phyloP scores from a whole-genome alignment of 2,888 invertebrate species.

The Athripsodes cinereus region DNA sequence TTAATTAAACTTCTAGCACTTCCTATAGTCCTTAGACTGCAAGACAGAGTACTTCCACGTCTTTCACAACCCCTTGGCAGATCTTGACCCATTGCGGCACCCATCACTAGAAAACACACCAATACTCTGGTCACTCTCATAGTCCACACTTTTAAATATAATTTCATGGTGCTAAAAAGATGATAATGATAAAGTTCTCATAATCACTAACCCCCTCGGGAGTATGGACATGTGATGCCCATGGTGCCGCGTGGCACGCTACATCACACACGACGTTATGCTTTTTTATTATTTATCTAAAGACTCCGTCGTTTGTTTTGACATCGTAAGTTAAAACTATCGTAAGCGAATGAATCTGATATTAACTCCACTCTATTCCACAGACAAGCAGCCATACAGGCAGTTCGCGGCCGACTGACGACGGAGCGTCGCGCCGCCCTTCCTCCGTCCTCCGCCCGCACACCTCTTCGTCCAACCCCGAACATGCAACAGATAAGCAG shows the following conservation, averaged over 20 bases:
- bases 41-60: conserved; percentile 57
- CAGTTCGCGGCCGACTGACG: conserved; percentile 47
- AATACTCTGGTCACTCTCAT: conserved; percentile 1
- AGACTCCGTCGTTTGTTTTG: conserved; percentile 17
- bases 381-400: conserved; percentile 44
- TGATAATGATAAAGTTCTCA: background rate
- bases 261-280: conserved; percentile 1
- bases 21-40: conserved; percentile 66
- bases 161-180: background rate
- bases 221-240: conserved; percentile 4
- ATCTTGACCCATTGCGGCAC: conserved; percentile 34
- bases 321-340: conserved; percentile 7
- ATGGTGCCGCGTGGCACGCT: conserved; percentile 5
- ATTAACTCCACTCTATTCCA: conserved; percentile 33
- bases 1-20: conserved; percentile 62
- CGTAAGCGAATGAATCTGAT: conserved; percentile 35
- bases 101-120: background rate
- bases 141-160: conserved; percentile 5
- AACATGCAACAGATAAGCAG: conserved; percentile 42
- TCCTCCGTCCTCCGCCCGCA: conserved; percentile 26
- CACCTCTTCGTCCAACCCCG: conserved; percentile 12
- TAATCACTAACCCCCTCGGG: conserved; percentile 8
- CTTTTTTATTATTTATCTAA: background rate
- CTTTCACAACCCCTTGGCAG: conserved; percentile 66
- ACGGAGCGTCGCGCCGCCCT: conserved; percentile 44